These are phyloP conservation scores for Apoderus coryli DNA, from an alignment of 2,888 invertebrate genomes.

Conservation along the genomic window DNA sequence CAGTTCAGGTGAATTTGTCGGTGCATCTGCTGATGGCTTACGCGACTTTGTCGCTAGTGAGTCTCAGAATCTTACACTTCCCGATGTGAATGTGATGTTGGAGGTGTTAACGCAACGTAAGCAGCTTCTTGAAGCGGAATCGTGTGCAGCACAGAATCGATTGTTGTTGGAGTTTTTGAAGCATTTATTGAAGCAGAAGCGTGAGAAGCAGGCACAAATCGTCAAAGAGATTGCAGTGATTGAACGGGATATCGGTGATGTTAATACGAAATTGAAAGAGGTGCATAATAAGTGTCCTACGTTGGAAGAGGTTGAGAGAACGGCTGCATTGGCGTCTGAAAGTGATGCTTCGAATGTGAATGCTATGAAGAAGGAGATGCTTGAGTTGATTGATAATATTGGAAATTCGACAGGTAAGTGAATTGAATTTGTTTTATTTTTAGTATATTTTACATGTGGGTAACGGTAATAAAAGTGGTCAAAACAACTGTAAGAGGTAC, in stretches of 20 bases:
- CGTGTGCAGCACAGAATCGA: conserved; percentile 62
- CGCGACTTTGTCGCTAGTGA: conserved; percentile 52
- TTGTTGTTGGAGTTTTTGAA: conserved; percentile 73
- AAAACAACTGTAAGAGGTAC: too few relatives aligned
- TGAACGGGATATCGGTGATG: conserved; percentile 55
- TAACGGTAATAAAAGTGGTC: not conserved
- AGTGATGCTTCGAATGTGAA: conserved; percentile 34
- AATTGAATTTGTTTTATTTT: conserved; percentile 3
- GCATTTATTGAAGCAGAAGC: conserved; percentile 59
- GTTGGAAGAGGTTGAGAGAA: conserved; percentile 38
- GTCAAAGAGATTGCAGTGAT: conserved; percentile 60
- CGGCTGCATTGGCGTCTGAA: conserved; percentile 33
- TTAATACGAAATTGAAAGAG: conserved; percentile 44
- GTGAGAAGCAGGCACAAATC: conserved; percentile 50
- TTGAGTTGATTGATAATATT: conserved; percentile 40
- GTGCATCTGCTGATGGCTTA: conserved; percentile 38
- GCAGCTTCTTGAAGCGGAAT: conserved; percentile 66
- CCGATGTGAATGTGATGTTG: conserved; percentile 70
- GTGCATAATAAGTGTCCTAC: conserved; percentile 43
- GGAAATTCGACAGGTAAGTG: conserved; percentile 30
- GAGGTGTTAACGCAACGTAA: conserved; percentile 67
- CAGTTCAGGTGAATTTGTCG: conserved; percentile 31
- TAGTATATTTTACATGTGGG: not conserved
- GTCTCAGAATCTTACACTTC: conserved; percentile 55
- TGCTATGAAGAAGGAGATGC: conserved; percentile 41